Evolutionary conservation across 1,140 invertebrate species (phyloP).

Genomic region (Coptotermes formosanus): DNA sequence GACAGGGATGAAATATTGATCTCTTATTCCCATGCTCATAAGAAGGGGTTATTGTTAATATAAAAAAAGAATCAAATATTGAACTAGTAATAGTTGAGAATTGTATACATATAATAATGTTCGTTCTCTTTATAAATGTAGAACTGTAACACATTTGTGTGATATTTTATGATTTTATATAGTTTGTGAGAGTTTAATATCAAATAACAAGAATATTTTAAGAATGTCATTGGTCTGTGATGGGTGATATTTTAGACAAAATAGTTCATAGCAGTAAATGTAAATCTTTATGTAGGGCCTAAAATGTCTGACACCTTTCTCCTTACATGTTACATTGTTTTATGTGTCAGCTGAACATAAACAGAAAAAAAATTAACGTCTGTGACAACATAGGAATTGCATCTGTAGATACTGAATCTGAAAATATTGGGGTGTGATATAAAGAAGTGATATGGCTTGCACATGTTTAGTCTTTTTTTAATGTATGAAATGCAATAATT

Average conservation of each 20-base stretch:
- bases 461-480: too few species aligned
- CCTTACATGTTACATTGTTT: conserved; percentile 1
- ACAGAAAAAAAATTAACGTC: neutral
- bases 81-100: conserved; percentile 5
- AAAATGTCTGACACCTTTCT: neutral
- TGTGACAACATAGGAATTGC: neutral
- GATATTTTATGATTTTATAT: conserved; percentile 20
- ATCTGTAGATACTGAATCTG: neutral
- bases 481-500: too few species aligned
- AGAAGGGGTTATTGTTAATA: neutral
- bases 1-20: neutral
- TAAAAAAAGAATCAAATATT: neutral
- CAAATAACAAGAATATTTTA: conserved; percentile 12
- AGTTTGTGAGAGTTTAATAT: conserved; percentile 14
- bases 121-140: conserved; percentile 1
- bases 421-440: neutral
- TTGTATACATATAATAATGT: neutral
- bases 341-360: neutral
- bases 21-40: neutral
- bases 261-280: neutral
- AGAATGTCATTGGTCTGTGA: conserved; percentile 18
- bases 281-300: neutral
- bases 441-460: too few species aligned
- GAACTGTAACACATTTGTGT: conserved; percentile 8
- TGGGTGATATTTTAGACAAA: neutral